Evolutionary conservation across 2,113 vertebrate species (phyloP), one percentile per base, ranked within the genome.

Genomic region (Syngnathus scovelli): DNA sequence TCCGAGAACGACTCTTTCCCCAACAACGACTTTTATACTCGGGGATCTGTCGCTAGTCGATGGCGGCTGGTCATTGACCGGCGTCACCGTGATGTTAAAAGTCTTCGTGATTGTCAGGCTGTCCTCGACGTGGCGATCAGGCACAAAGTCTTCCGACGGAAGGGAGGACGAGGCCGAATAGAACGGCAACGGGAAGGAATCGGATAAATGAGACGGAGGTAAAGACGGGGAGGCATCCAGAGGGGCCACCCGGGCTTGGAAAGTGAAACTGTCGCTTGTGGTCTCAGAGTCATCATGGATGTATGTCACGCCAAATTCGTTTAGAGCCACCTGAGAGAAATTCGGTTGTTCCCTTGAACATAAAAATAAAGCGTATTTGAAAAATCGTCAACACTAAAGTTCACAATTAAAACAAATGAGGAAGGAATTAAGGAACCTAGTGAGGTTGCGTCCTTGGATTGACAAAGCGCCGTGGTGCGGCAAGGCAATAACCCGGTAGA

Each of bases 281-380:
- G 91, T 93, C 82, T 96, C 95, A 0, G 94, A 95, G 89, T 94
- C 86, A 77, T 96, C 92, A 0, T 95, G 95, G 58, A 91, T 0
- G 13, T 95, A 95, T 0, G 75, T 80, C 72, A 95, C 82, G 79
- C 93, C 93, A 71, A 91, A 89, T 76, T 90, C 91, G 83, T 93
- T 92, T n/a, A 96, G 73, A 44, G 90, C 76, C 8, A 85, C 77
- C 4, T 98, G 95, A 15, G 94, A 94, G 74, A 96, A 95, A 69
- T 90, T 86, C 41, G 90, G 87, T 8, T 93, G 92, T 69, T 89
- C 91, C 67, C 86, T 89, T 72, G 13, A 21, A 67, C 62, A 61
- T 71, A 18, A 77, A 0, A 1, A 64, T 1, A 37, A 38, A 33
- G 4, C 12, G 37, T 58, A 36, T 55, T 27, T 27, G 1, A 55